Base-by-base conservation (phyloP, 2,113 vertebrate species). In the Daphoenositta chrysoptera region DNA sequence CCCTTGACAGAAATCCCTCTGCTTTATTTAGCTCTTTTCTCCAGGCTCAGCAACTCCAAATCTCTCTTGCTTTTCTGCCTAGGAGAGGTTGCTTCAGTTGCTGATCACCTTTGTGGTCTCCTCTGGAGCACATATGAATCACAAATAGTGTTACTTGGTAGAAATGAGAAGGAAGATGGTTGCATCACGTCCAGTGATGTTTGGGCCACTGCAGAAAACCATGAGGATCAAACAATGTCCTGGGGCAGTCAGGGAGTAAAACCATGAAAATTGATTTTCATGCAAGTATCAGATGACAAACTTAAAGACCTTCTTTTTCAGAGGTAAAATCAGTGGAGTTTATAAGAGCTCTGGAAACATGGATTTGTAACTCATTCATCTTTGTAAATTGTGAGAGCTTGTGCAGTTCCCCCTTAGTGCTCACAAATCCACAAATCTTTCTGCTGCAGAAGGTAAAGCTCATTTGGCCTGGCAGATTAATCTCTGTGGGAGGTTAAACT, bases 151-250 rank as follows among this genome's bases (percentile, higher is more conserved):
- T 75, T 31, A 48, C 37, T 44, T 61, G 45, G 14, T 22, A 37
- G 51, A 45, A 78, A 64, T 20, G 27, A 30, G 47, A 71, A 50
- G 21, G 47, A 44, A 64, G 22, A 31, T 13, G 48, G 6, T 54
- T n/a, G n/a, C n/a, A n/a, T n/a, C n/a, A n/a, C n/a, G 65, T 33
- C n/a, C 22, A 18, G 40, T 27, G 44, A 39, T 0, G 0, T 20
- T 70, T 68, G 31, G 61, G 6, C 15, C 22, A 40, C 2, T 0
- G 0, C 13, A 50, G 48, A 69, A 83, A 80, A 30, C 26, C 17
- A 9, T 0, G 17, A 90, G 44, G 53, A 33, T 24, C 33, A 68
- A 63, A 63, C 2, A 4, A 1, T 1, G 1, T 14, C 39, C 50
- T 69, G n/a, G 19, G 13, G 39, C 12, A 16, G n/a, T 4, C 31